Evolutionary conservation across 2,797 vertebrate species (phyloP).

Genomic region (Sebastolobus altivelis): DNA sequence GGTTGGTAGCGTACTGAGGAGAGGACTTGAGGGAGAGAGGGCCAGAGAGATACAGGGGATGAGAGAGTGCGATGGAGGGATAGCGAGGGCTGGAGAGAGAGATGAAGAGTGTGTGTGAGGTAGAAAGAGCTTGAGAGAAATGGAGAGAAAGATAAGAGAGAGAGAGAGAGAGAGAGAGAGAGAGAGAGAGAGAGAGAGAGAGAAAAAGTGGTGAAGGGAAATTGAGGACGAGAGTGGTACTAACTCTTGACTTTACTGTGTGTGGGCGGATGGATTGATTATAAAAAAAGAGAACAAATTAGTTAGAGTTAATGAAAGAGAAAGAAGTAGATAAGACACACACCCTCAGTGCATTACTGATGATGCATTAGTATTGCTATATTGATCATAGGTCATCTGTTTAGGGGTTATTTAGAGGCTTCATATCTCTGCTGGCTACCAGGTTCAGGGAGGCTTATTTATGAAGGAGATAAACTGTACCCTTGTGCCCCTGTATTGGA

Average conservation of each 20-base stretch:
- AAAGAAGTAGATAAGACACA: slow-evolving; percentile 35
- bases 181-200: slow-evolving; percentile 20
- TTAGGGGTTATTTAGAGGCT: slow-evolving; percentile 43
- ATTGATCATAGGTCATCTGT: slow-evolving; percentile 42
- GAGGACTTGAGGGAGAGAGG: slow-evolving; percentile 42
- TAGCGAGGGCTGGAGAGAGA: slow-evolving; percentile 2
- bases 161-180: slow-evolving; percentile 21
- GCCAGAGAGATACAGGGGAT: background rate
- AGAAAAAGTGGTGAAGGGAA: slow-evolving; percentile 26
- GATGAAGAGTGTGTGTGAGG: background rate
- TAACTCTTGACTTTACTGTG: slow-evolving; percentile 45
- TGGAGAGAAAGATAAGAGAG: slow-evolving; percentile 12
- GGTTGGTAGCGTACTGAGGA: slow-evolving; percentile 35
- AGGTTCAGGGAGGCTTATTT: slow-evolving; percentile 31
- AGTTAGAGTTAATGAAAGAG: slow-evolving; percentile 51
- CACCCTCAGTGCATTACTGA: slow-evolving; percentile 33
- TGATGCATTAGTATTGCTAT: slow-evolving; percentile 43
- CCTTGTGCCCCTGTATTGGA: slow-evolving; percentile 9
- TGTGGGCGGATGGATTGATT: slow-evolving; percentile 44
- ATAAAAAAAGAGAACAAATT: slow-evolving; percentile 49
- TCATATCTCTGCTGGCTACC: slow-evolving; percentile 27
- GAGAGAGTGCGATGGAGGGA: slow-evolving; percentile 16
- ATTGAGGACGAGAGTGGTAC: slow-evolving; percentile 42
- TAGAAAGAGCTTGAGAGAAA: background rate
- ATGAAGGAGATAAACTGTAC: slow-evolving; percentile 32